These are phyloP conservation scores for Helicorthomorpha holstii DNA, from an alignment of 1,140 invertebrate genomes.

Conservation along the genomic window DNA sequence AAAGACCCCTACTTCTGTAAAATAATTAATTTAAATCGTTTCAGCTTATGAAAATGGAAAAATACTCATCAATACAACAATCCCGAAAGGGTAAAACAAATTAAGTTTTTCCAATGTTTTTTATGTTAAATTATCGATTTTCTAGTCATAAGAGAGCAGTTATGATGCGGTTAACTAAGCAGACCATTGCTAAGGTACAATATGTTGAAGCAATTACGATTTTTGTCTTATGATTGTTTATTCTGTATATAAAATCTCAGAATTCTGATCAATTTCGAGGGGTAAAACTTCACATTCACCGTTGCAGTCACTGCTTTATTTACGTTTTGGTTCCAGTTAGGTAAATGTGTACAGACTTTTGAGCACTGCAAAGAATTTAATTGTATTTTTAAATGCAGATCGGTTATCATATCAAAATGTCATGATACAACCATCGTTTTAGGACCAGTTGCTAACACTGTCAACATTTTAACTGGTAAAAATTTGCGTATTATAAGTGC, in stretches of 20 bases:
- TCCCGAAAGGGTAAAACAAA: neutral
- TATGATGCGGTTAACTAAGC: neutral
- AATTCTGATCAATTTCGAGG: neutral
- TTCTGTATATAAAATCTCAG: neutral
- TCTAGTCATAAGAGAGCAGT: neutral
- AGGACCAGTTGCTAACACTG: conserved; percentile 23
- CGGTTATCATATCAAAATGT: conserved; percentile 27
- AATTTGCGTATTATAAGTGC: conserved; percentile 22
- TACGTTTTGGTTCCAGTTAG: conserved; percentile 26
- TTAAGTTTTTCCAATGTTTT: neutral
- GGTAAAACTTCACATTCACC: conserved; percentile 25
- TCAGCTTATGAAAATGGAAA: neutral
- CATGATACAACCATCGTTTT: conserved; percentile 24
- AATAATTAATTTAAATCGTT: too few relatives aligned
- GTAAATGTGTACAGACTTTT: conserved; percentile 14
- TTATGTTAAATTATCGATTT: neutral
- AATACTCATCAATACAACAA: neutral
- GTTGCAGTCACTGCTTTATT: conserved; percentile 25
- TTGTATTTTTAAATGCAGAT: conserved; percentile 16
- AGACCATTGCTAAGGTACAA: neutral
- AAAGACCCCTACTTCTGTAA: too few relatives aligned
- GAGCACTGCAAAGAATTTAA: neutral
- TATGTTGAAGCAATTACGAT: neutral
- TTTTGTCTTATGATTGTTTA: neutral
- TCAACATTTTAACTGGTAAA: conserved; percentile 25